These are phyloP conservation scores for Mycteria americana DNA, from an alignment of 2,797 vertebrate species.

Conservation along the genomic window DNA sequence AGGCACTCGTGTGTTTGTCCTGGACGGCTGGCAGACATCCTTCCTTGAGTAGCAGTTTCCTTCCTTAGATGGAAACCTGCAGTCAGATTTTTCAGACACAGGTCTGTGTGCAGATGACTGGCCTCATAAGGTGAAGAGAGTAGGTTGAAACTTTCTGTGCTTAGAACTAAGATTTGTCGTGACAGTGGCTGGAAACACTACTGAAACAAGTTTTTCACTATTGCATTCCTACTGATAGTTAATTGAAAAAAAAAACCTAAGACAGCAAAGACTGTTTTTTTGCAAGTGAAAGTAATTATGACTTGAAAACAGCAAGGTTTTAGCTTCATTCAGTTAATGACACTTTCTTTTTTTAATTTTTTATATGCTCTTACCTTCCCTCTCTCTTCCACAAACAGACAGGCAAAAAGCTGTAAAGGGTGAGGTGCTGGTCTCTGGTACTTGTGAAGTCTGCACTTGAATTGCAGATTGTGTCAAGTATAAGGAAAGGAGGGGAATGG, in stretches of 20 bases:
- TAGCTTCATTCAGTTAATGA: background rate
- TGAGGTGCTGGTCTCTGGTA: background rate
- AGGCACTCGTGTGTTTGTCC: background rate
- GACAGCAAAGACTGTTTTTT: background rate
- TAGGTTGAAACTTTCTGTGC: background rate
- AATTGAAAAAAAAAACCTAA: background rate
- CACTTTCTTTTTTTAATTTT: background rate
- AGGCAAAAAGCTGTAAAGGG: background rate
- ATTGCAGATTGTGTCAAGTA: background rate
- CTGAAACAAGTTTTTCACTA: background rate
- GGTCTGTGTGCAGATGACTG: background rate
- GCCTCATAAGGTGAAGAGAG: background rate
- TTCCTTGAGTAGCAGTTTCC: conserved; percentile 17
- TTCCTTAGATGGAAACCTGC: conserved; percentile 23
- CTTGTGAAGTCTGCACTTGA: background rate
- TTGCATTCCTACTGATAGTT: background rate
- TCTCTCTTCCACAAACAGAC: background rate
- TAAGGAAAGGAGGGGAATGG: background rate
- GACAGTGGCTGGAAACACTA: background rate
- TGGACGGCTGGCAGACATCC: background rate
- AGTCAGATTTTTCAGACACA: background rate
- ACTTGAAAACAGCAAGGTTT: background rate
- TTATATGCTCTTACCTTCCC: background rate
- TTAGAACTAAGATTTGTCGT: background rate
- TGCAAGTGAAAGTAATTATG: background rate